These are phyloP conservation scores for Aldrovandia affinis DNA, from an alignment of 2,797 vertebrate species.

Conservation along the genomic window DNA sequence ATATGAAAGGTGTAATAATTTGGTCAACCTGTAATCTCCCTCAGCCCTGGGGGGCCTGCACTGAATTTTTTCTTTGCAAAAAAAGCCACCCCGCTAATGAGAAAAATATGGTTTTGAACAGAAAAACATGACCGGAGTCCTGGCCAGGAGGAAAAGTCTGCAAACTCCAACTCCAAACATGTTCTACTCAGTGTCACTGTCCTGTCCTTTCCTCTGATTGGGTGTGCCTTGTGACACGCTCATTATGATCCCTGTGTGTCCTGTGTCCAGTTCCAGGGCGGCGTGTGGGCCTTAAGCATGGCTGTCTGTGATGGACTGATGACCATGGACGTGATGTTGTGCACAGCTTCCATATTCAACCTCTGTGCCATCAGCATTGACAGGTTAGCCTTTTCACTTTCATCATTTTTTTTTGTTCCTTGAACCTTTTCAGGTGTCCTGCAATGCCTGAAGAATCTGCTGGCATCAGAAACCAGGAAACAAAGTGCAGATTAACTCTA, in stretches of 20 bases:
- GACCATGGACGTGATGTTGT: slow-evolving; percentile 97
- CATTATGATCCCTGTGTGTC: neutral
- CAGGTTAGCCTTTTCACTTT: slow-evolving; percentile 73
- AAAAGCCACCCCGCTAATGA: slow-evolving; percentile 27
- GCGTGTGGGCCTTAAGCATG: slow-evolving; percentile 84
- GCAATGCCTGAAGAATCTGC: neutral
- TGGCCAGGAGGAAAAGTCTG: neutral
- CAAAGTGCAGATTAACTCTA: neutral
- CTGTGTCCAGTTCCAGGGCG: slow-evolving; percentile 84
- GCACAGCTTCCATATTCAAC: slow-evolving; percentile 97
- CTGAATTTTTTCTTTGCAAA: slow-evolving; percentile 9
- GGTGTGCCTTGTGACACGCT: neutral
- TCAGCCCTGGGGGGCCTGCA: slow-evolving; percentile 25
- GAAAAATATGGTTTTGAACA: slow-evolving; percentile 32
- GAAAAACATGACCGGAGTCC: neutral
- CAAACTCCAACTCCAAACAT: neutral
- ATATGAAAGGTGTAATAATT: slow-evolving; percentile 19
- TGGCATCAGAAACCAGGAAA: neutral
- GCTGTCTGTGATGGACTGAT: slow-evolving; percentile 88
- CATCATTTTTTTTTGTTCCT: neutral
- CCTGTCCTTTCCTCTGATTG: neutral
- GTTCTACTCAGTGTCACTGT: neutral
- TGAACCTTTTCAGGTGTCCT: neutral
- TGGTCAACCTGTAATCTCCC: slow-evolving; percentile 30
- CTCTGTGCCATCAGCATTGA: slow-evolving; percentile 95